Evolutionary conservation across 2,113 vertebrate genomes (phyloP).

Genomic region (Alouatta palliata): DNA sequence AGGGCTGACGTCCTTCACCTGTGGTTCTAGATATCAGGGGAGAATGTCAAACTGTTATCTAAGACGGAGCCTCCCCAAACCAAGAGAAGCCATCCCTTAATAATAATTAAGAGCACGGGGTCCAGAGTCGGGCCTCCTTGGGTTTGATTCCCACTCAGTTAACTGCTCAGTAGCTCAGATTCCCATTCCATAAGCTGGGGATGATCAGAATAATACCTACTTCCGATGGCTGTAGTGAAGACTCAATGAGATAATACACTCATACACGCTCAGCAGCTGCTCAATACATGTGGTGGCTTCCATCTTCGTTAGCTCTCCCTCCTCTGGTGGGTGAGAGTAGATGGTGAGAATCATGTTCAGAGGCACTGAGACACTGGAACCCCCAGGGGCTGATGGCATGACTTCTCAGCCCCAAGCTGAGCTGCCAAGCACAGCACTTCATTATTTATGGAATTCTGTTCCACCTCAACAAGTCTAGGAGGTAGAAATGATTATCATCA

Average conservation of each 20-base stretch:
- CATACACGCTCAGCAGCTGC: neutral
- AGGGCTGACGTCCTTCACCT: neutral
- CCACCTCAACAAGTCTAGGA: slow-evolving; percentile 7
- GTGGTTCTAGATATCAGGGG: neutral
- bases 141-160: neutral
- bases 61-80: neutral
- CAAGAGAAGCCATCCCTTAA: neutral
- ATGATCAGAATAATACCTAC: neutral
- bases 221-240: neutral
- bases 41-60: neutral
- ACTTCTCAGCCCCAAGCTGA: neutral
- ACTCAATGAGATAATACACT: neutral
- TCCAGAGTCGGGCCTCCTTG: neutral
- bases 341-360: neutral
- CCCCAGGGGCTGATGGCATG: neutral
- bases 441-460: slow-evolving; percentile 14
- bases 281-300: neutral
- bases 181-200: neutral
- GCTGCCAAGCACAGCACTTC: neutral
- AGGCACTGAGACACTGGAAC: neutral
- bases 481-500: slow-evolving; percentile 18
- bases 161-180: neutral
- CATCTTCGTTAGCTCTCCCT: neutral
- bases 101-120: neutral
- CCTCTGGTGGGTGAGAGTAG: neutral